phyloP scores from a whole-genome alignment of 2,113 vertebrate species.

The Calypte anna region DNA sequence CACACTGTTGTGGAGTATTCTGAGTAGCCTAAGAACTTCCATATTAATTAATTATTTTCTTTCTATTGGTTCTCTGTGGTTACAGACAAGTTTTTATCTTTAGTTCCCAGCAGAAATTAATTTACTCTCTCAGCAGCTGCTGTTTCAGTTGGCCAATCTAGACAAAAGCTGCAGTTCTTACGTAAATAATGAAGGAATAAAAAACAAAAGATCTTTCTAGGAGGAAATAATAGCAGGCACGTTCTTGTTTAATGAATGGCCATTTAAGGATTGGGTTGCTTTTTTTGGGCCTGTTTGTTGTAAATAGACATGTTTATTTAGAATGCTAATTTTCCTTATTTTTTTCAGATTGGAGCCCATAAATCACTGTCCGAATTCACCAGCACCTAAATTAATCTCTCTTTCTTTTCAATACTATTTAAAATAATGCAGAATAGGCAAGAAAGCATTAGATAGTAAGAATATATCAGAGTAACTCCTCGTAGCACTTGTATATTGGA shows the following conservation, averaged over 20 bases:
- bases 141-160: not conserved
- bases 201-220: not conserved
- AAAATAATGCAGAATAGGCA: not conserved
- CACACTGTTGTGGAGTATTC: rapidly evolving
- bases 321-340: not conserved
- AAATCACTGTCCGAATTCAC: not conserved
- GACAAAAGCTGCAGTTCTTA: not conserved
- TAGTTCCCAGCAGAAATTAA: rapidly evolving
- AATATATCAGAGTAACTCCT: not conserved
- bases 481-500: not conserved
- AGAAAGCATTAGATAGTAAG: not conserved
- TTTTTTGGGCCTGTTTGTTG: not conserved
- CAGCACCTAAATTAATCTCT: not conserved
- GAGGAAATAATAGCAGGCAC: not conserved
- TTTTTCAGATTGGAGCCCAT: not conserved
- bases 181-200: not conserved
- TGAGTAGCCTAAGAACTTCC: not conserved
- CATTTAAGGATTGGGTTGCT: not conserved
- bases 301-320: not conserved
- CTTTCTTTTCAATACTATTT: not conserved
- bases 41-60: not conserved
- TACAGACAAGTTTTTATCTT: not conserved
- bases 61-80: not conserved
- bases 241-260: not conserved
- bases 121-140: not conserved